phyloP scores from a whole-genome alignment of 2,888 invertebrate species.

The Ametastegia equiseti region DNA sequence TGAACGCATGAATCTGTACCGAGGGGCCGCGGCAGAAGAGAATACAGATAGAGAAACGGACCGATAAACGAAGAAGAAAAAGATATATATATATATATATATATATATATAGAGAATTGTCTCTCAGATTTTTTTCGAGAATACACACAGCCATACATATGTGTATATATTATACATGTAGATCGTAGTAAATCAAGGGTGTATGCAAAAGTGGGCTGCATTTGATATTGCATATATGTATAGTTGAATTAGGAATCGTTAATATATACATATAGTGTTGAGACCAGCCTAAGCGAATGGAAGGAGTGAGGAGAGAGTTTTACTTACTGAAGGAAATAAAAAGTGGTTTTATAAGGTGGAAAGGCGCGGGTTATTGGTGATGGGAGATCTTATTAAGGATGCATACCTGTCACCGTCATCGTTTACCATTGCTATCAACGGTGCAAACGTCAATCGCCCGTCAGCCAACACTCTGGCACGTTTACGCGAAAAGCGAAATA shows the following conservation, averaged over 20 bases:
- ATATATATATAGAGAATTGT: too few relatives aligned
- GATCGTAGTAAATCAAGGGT: background rate
- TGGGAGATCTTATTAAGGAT: constrained; percentile 75
- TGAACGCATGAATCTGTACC: constrained; percentile 6
- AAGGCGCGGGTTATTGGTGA: constrained; percentile 69
- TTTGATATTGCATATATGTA: too few relatives aligned
- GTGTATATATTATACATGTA: too few relatives aligned
- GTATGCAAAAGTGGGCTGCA: background rate
- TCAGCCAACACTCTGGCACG: constrained; percentile 39
- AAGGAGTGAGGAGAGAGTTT: constrained; percentile 47
- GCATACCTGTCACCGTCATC: constrained; percentile 61
- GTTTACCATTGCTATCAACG: constrained; percentile 42
- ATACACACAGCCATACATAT: too few relatives aligned
- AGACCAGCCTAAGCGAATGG: constrained; percentile 51
- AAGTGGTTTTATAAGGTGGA: constrained; percentile 18
- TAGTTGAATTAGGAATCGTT: background rate
- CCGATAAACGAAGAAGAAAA: background rate
- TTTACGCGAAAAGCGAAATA: constrained; percentile 41
- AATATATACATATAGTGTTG: constrained; percentile 10
- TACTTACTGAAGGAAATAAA: constrained; percentile 14
- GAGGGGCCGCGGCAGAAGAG: background rate
- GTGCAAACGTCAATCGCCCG: constrained; percentile 52
- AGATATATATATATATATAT: too few relatives aligned
- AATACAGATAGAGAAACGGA: background rate
- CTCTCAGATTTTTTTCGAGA: too few relatives aligned